Evolutionary conservation across 1,140 invertebrate genomes (phyloP).

Genomic region (Ceratosolen solmsi): DNA sequence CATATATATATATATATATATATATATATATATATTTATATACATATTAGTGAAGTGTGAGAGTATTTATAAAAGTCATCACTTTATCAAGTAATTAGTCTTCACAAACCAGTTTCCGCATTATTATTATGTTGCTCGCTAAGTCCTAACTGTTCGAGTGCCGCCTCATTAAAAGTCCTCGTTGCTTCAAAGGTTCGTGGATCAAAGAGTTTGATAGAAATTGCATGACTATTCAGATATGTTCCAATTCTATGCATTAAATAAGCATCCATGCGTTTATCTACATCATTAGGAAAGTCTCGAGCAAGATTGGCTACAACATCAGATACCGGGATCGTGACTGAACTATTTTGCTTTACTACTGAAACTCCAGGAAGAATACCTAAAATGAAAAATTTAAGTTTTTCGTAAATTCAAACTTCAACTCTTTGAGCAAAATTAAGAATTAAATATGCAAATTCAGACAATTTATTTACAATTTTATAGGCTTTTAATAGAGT

Average conservation of each 20-base stretch:
- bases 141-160: slow-evolving; percentile 64
- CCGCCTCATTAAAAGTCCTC: slow-evolving; percentile 69
- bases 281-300: slow-evolving; percentile 83
- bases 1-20: no score
- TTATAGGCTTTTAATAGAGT: no score
- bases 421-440: no score
- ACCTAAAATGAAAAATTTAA: slow-evolving; percentile 54
- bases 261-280: slow-evolving; percentile 84
- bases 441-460: neutral
- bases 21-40: no score
- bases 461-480: no score
- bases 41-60: neutral
- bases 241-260: slow-evolving; percentile 80
- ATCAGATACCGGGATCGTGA: slow-evolving; percentile 75
- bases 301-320: slow-evolving; percentile 82
- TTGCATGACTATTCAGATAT: slow-evolving; percentile 82
- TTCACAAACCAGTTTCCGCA: slow-evolving; percentile 60
- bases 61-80: neutral
- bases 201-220: slow-evolving; percentile 82
- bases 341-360: slow-evolving; percentile 78
- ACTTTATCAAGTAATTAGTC: neutral
- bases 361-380: slow-evolving; percentile 82
- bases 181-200: slow-evolving; percentile 77
- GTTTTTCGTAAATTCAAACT: no score
- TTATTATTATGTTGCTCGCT: slow-evolving; percentile 48